phyloP scores from a whole-genome alignment of 2,888 invertebrate genomes.

The Plutella xylostella region DNA sequence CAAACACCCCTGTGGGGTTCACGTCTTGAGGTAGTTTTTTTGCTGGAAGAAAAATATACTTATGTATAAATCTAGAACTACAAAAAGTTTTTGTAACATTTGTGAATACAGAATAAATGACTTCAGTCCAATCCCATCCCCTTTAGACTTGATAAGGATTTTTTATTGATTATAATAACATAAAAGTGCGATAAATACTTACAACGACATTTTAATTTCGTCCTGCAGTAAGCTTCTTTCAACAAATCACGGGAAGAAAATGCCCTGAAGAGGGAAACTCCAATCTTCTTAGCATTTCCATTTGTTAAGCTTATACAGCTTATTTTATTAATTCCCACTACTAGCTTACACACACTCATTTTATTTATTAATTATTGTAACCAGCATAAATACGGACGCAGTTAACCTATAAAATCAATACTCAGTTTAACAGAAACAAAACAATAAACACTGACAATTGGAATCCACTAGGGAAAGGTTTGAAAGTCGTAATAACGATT shows the following conservation, averaged over 20 bases:
- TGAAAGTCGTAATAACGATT: not conserved
- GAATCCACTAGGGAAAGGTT: not conserved
- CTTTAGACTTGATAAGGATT: not conserved
- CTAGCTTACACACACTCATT: constrained; percentile 30
- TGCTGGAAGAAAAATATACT: constrained; percentile 64
- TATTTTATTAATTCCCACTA: constrained; percentile 29
- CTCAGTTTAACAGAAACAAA: not conserved
- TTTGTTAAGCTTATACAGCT: constrained; percentile 31
- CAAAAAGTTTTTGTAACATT: too few species aligned
- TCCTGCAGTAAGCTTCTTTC: constrained; percentile 73
- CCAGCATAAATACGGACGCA: constrained; percentile 7
- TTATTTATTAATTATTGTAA: constrained; percentile 5
- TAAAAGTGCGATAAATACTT: too few species aligned
- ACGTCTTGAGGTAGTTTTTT: constrained; percentile 91
- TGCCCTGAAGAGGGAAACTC: constrained; percentile 22
- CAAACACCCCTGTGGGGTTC: constrained; percentile 90
- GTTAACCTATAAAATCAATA: constrained; percentile 16
- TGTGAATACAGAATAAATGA: too few species aligned
- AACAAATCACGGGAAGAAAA: constrained; percentile 55
- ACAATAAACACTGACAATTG: not conserved
- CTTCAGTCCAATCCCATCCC: not conserved
- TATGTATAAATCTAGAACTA: not conserved
- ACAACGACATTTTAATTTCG: constrained; percentile 80
- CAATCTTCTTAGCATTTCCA: constrained; percentile 23
- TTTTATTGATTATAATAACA: too few species aligned